Conservation (phyloP, 2,797 vertebrate species). For the Thaleichthys pacificus region DNA sequence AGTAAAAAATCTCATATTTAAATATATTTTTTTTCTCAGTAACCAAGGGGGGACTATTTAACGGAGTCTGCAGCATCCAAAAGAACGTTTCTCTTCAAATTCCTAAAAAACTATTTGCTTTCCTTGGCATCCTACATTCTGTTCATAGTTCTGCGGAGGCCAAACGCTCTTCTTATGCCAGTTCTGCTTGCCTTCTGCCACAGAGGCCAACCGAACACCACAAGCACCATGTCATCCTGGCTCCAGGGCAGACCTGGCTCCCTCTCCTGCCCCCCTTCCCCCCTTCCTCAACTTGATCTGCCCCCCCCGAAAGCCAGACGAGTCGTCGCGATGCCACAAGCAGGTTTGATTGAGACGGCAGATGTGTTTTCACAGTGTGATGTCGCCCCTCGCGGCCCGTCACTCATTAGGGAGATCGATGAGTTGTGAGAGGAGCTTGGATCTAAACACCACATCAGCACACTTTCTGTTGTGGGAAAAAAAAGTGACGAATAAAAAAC, state of each 20-base stretch:
- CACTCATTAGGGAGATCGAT: constrained; percentile 6
- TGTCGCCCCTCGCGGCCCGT: neutral
- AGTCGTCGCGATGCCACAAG: constrained; percentile 16
- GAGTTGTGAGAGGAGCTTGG: neutral
- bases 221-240: constrained; percentile 24
- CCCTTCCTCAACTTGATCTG: constrained; percentile 5
- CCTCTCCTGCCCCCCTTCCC: constrained; percentile 16
- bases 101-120: constrained; percentile 50
- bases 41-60: constrained; percentile 14
- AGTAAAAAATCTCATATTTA: constrained; percentile 2
- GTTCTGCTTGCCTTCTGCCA: constrained; percentile 21
- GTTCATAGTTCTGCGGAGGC: constrained; percentile 46
- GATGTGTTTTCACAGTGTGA: constrained; percentile 11
- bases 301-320: constrained; percentile 4
- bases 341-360: constrained; percentile 17
- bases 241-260: constrained; percentile 33
- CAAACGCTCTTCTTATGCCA: constrained; percentile 28
- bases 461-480: constrained; percentile 6
- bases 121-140: constrained; percentile 46
- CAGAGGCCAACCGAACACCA: constrained; percentile 20
- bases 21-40: constrained; percentile 5
- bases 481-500: neutral
- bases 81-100: constrained; percentile 31
- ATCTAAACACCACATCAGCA: constrained; percentile 1
- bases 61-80: constrained; percentile 10